Base-by-base conservation (phyloP, 35 echinoderm and acorn worm genomes). In the Chiridota heheva region DNA sequence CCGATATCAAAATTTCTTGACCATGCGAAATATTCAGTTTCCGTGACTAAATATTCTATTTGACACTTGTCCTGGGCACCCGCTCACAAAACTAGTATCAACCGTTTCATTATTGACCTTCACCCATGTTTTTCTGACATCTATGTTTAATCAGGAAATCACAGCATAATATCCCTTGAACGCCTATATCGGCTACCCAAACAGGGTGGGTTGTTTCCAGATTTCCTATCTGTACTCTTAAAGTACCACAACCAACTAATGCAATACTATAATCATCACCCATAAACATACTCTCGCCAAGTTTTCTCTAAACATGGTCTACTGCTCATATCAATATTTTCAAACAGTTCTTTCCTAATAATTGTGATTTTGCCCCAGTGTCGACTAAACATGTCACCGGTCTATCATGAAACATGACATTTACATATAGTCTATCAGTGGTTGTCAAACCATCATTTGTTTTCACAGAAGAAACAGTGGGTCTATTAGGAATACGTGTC, bases 211-310 rank as follows among this genome's bases (percentile, higher is more conserved):
- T 46, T 0, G 68, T 40, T 5, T 27, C 22, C 24, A 72, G 25
- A 44, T 72, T 40, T 72, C 68, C 68, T 18, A 72, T 40, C 40
- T 72, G 42, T 15, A 72, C 7, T 22, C 20, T 44, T 27, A 72
- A 72, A 29, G 33, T 72, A 72, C 40, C 40, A 72, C 68, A 72
- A 72, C 68, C 68, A 7, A 26, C 1, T 13, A 72, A 46, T 40
- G 68, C 40, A 12, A 36, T 72, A 72, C 36, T 42, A n/a, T 40
- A n/a, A 72, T 40, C 68, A 72, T 72, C 40, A 22, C n/a, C 68
- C 40, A 72, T 72, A 72, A 72, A 40, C 68, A 72, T 40, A 25
- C 32, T 40, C 68, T 72, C 68, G 1, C 68, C 68, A n/a, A 44
- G 68, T 44, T 42, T 40, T 72, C 36, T 72, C 42, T 45, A 72